phyloP scores from a whole-genome alignment of 2,113 vertebrate species.

The Phodopus roborovskii region DNA sequence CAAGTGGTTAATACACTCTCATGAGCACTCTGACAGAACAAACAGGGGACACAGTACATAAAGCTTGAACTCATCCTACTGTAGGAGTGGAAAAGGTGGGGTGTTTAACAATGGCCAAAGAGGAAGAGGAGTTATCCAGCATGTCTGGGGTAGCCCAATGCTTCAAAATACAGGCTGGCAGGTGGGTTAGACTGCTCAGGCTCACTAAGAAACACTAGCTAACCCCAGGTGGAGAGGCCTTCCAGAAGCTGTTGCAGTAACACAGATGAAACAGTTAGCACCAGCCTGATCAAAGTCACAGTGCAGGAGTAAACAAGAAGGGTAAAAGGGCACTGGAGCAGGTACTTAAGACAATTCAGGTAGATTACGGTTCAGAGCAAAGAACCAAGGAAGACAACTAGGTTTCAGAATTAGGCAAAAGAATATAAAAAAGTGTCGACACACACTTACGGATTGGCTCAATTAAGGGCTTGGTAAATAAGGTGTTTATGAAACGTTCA shows the following conservation, averaged over 20 bases:
- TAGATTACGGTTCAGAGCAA: not conserved
- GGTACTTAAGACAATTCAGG: not conserved
- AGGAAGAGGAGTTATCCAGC: not conserved
- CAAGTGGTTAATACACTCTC: not conserved
- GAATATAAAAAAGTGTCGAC: not conserved
- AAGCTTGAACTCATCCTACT: not conserved
- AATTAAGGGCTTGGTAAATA: constrained; percentile 14
- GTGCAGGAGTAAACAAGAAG: not conserved
- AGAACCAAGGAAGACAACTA: not conserved
- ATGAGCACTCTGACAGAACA: not conserved
- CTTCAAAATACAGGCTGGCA: not conserved
- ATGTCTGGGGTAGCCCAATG: not conserved
- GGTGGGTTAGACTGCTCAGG: not conserved
- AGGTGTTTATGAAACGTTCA: not conserved
- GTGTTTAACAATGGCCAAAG: constrained; percentile 10
- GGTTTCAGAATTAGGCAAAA: not conserved
- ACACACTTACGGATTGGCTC: not conserved
- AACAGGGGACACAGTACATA: not conserved
- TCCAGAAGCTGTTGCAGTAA: not conserved
- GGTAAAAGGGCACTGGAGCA: constrained; percentile 8
- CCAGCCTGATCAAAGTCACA: constrained; percentile 6
- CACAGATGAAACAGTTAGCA: not conserved
- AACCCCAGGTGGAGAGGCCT: constrained; percentile 22
- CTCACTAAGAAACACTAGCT: constrained; percentile 9
- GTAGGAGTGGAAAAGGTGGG: not conserved